A percentile compares a stretch with the other conserved stretches of the same genome.
Conservation (phyloP, 2,888 invertebrate species). For the Bombylius major region DNA sequence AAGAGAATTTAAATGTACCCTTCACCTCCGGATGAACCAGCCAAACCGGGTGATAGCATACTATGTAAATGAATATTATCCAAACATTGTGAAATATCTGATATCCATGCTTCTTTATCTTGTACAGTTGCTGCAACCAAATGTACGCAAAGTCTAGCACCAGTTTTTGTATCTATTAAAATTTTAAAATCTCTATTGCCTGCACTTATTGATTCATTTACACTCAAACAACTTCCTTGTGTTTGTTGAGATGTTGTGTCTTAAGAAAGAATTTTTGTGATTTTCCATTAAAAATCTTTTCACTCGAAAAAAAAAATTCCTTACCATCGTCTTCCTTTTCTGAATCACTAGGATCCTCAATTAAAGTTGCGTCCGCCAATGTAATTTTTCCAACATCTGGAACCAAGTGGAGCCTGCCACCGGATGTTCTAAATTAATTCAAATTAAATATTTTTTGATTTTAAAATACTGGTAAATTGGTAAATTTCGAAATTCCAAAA, state of each 20-base stretch:
- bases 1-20: conserved; percentile 8
- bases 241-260: conserved; percentile 12
- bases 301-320: conserved; percentile 18
- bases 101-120: conserved; percentile 89
- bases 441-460: background rate
- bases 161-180: conserved; percentile 16
- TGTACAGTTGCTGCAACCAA: conserved; percentile 61
- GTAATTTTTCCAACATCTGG: conserved; percentile 73
- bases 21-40: conserved; percentile 30
- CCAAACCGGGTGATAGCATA: conserved; percentile 54
- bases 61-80: conserved; percentile 86
- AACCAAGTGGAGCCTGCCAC: conserved; percentile 72
- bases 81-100: conserved; percentile 85
- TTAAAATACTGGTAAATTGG: background rate
- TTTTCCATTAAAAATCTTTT: conserved; percentile 1
- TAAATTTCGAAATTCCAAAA: background rate
- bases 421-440: conserved; percentile 45
- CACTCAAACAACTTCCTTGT: conserved; percentile 16
- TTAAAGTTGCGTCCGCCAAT: conserved; percentile 68
- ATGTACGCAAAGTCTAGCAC: conserved; percentile 16
- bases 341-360: conserved; percentile 68
- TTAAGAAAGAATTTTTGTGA: background rate
- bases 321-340: conserved; percentile 56
- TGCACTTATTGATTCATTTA: conserved; percentile 14
- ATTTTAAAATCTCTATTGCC: conserved; percentile 18